These are phyloP conservation scores for Drosophila mayaguana DNA, from an alignment of 2,888 invertebrate species.

Conservation along the genomic window DNA sequence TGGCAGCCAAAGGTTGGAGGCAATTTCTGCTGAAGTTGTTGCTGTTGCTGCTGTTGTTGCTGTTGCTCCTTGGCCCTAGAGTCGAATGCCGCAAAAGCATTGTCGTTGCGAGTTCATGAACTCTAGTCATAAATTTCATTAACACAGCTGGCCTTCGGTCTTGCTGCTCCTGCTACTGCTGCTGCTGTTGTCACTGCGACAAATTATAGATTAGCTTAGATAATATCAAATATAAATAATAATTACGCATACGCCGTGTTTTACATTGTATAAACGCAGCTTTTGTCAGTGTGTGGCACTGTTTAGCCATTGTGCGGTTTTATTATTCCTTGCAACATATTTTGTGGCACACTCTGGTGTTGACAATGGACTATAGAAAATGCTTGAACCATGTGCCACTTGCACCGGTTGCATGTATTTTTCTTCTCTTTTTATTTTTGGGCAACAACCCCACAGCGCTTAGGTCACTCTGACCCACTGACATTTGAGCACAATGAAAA, in stretches of 20 bases:
- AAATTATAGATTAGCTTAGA: slow-evolving; percentile 67
- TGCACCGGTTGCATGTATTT: slow-evolving; percentile 56
- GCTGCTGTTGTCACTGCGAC: slow-evolving; percentile 53
- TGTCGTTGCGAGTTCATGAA: slow-evolving; percentile 60
- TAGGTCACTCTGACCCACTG: slow-evolving; percentile 49
- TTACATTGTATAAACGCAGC: slow-evolving; percentile 15
- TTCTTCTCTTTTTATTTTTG: slow-evolving; percentile 10
- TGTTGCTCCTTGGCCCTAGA: slow-evolving; percentile 36
- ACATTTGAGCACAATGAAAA: slow-evolving; percentile 47
- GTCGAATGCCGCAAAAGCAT: slow-evolving; percentile 28
- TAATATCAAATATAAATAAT: slow-evolving; percentile 58
- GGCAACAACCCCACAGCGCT: slow-evolving; percentile 26
- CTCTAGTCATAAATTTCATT: slow-evolving; percentile 77
- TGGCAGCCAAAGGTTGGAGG: slow-evolving; percentile 40
- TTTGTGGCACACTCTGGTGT: slow-evolving; percentile 47
- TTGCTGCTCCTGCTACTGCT: slow-evolving; percentile 45
- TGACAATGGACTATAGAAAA: slow-evolving; percentile 66
- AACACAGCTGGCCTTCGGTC: slow-evolving; percentile 68
- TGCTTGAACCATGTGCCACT: slow-evolving; percentile 64
- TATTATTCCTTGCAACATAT: slow-evolving; percentile 33
- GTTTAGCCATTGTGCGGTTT: slow-evolving; percentile 21
- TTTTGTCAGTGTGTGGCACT: slow-evolving; percentile 21
- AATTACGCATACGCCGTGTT: slow-evolving; percentile 66
- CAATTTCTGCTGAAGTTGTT: slow-evolving; percentile 17
- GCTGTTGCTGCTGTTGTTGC: neutral